These are phyloP conservation scores for Semnornis frantzii DNA, from an alignment of 2,113 vertebrate species.

Conservation along the genomic window DNA sequence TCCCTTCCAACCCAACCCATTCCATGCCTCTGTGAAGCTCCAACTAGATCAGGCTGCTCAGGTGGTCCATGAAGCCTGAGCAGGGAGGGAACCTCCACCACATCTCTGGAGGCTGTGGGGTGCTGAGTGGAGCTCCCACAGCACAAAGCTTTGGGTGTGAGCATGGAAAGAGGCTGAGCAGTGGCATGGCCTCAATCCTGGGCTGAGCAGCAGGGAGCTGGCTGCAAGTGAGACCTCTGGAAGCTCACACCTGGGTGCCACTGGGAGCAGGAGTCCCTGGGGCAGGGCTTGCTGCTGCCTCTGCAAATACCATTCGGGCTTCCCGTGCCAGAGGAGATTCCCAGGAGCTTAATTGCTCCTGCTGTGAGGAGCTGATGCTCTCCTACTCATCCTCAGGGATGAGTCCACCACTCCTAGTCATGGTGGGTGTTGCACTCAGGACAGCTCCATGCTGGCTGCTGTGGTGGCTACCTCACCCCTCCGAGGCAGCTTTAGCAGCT, in stretches of 20 bases:
- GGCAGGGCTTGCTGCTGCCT: background rate
- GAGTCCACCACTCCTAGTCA: background rate
- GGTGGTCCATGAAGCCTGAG: too few species aligned
- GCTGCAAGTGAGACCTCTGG: background rate
- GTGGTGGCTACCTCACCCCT: conserved; percentile 5
- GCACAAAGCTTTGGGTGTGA: background rate
- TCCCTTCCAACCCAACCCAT: too few species aligned
- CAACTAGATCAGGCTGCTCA: too few species aligned
- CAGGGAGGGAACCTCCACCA: too few species aligned
- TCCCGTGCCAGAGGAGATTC: conserved; percentile 2
- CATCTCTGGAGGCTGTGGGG: too few species aligned
- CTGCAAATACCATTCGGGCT: background rate
- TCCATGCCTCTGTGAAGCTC: too few species aligned
- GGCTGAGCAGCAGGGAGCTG: background rate
- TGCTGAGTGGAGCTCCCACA: fast-evolving
- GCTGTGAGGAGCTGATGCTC: background rate
- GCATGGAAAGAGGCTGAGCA: background rate
- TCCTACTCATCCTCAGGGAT: background rate
- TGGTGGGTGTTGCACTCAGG: background rate
- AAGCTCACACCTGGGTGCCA: background rate
- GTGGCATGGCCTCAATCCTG: too few species aligned
- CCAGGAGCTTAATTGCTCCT: background rate
- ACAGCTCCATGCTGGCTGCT: background rate
- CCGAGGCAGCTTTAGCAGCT: background rate
- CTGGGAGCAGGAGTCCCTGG: background rate